These are phyloP conservation scores for Aplidium turbinatum DNA, from an alignment of 23 tunicate species.

Conservation along the genomic window DNA sequence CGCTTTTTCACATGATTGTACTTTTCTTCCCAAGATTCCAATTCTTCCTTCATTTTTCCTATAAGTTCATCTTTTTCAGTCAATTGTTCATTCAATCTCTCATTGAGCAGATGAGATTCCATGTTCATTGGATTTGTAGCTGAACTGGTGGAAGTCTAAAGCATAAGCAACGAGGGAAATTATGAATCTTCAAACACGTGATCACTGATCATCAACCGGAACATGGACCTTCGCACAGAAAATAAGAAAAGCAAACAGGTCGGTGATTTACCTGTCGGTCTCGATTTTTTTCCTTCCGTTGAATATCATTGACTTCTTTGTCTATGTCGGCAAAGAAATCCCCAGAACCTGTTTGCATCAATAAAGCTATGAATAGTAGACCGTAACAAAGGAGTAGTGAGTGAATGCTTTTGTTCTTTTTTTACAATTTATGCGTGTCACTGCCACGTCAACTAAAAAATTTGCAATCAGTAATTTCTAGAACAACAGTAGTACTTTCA, in stretches of 20 bases:
- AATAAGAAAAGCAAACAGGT: too few species aligned
- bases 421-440: neutral
- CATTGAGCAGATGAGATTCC: constrained; percentile 10
- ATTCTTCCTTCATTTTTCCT: constrained; percentile 27
- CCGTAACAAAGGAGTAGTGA: neutral
- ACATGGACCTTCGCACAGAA: too few species aligned
- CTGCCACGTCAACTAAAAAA: too few species aligned
- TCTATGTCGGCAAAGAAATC: constrained; percentile 12
- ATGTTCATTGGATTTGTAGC: too few species aligned
- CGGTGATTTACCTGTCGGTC: too few species aligned
- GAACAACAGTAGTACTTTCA: too few species aligned
- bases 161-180: too few species aligned
- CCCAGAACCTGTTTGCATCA: neutral
- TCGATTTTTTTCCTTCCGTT: neutral
- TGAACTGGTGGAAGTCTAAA: too few species aligned
- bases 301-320: constrained; percentile 18
- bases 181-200: too few species aligned
- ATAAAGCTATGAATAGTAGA: neutral
- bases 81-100: neutral
- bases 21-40: constrained; percentile 27
- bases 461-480: too few species aligned
- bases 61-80: constrained; percentile 44
- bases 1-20: constrained; percentile 62
- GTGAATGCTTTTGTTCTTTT: neutral
- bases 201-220: too few species aligned